These are phyloP conservation scores for Amphiduros pacificus DNA, from an alignment of 2,888 invertebrate species.

Conservation along the genomic window DNA sequence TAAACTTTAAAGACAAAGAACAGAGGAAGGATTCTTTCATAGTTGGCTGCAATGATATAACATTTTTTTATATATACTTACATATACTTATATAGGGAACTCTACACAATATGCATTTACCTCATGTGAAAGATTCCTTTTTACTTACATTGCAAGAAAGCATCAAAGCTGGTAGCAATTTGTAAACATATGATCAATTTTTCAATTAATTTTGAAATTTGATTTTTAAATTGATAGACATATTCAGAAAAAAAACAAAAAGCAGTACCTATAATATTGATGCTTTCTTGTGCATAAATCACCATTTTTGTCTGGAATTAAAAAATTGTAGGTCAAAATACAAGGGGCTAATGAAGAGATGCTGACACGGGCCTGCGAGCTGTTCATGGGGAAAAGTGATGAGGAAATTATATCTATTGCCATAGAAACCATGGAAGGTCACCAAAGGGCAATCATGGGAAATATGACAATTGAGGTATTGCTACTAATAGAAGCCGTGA, in stretches of 20 bases:
- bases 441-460: conserved; percentile 62
- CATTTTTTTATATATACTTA: no score
- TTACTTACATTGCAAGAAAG: no score
- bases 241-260: background rate
- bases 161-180: no score
- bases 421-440: conserved; percentile 60
- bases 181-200: no score
- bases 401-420: conserved; percentile 56
- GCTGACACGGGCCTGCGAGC: conserved; percentile 59
- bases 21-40: no score
- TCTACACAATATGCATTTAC: no score
- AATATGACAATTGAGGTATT: conserved; percentile 60
- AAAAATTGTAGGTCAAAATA: conserved; percentile 65
- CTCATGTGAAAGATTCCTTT: no score
- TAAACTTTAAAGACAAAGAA: no score
- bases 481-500: background rate
- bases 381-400: conserved; percentile 59
- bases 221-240: background rate
- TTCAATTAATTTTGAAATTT: background rate
- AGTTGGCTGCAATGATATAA: no score
- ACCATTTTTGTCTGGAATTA: background rate
- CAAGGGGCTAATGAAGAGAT: conserved; percentile 58
- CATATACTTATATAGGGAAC: no score
- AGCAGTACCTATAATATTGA: background rate
- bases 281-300: background rate